Evolutionary conservation across 1,140 invertebrate genomes (phyloP), one percentile per base, ranked within the genome.

Genomic region (Musca vetustissima): DNA sequence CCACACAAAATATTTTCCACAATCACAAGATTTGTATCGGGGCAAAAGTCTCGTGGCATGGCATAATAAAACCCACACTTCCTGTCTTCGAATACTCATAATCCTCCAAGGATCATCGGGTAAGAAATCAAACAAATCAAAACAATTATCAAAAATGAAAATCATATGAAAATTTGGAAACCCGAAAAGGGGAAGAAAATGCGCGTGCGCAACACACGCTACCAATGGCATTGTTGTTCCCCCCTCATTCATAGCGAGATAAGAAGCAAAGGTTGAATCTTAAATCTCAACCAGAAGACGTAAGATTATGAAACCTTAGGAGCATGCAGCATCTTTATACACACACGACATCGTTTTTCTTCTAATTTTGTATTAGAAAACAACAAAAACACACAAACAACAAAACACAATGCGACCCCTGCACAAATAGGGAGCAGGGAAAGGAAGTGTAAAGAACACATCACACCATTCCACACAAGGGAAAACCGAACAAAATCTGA

Each of bases 141-240:
- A 59, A 28, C 55, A 59, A 59, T 32, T 28, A 59, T 59, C 55
- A 59, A n/a, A 32, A 32, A 28, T 17, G 25, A 59, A 25, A 57
- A 57, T 15, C 21, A 57, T 43, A 43, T 43, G 36, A 25, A n/a
- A 65, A 65, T 22, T 21, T 9, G 28, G 8, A 28, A 28, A 28
- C 8, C 8, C 13, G 36, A 11, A 43, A 43, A 43, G 11, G 36
- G 36, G 11, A 43, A 13, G 6, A 13, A 43, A 61, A 22, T 61
- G 49, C 69, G 66, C 66, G 65, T 70, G 69, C 69, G 55, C 49
- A 49, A 64, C 69, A 67, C 69, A 32, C 69, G 69, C 28, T 47
- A 25, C 47, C 9, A 49, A 59, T 28, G 28, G n/a, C 55, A 59
- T 52, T 52, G n/a, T n/a, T n/a, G 36, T 43, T 43, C 36, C 36